Conservation (phyloP, 2,113 vertebrate genomes). For the Colossoma macropomum region DNA sequence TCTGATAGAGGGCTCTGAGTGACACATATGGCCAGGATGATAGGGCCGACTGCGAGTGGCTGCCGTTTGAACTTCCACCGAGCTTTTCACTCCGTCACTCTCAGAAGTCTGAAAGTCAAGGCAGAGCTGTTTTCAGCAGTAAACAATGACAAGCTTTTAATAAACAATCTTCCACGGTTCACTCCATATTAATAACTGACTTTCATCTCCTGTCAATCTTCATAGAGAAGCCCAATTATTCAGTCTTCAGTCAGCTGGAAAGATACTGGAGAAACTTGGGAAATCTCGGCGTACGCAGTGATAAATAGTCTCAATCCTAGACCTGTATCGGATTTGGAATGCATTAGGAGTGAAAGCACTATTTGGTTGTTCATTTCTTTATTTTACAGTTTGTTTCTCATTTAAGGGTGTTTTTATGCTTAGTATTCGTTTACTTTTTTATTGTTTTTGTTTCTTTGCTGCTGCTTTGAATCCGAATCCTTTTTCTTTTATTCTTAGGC, state of each 20-base stretch:
- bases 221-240: slow-evolving; percentile 77
- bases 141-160: slow-evolving; percentile 79
- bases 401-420: background rate
- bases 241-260: slow-evolving; percentile 75
- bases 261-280: slow-evolving; percentile 50
- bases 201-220: slow-evolving; percentile 81
- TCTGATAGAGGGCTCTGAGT: slow-evolving; percentile 45
- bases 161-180: slow-evolving; percentile 79
- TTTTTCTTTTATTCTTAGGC: too few relatives aligned
- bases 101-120: slow-evolving; percentile 74
- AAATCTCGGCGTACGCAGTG: slow-evolving; percentile 15
- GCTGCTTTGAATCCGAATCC: too few relatives aligned
- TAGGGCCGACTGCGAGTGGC: slow-evolving; percentile 40
- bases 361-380: background rate
- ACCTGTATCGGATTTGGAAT: slow-evolving; percentile 13
- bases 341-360: slow-evolving; percentile 20
- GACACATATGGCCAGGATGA: slow-evolving; percentile 48
- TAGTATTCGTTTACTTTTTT: too few relatives aligned
- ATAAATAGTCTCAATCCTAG: slow-evolving; percentile 34
- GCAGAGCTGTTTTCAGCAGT: slow-evolving; percentile 65
- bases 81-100: slow-evolving; percentile 63
- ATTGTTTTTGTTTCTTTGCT: too few relatives aligned
- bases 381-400: background rate
- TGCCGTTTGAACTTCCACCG: slow-evolving; percentile 66
- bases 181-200: slow-evolving; percentile 77